phyloP scores from a whole-genome alignment of 2,888 invertebrate species.

The Paralinhomoeus sp. region DNA sequence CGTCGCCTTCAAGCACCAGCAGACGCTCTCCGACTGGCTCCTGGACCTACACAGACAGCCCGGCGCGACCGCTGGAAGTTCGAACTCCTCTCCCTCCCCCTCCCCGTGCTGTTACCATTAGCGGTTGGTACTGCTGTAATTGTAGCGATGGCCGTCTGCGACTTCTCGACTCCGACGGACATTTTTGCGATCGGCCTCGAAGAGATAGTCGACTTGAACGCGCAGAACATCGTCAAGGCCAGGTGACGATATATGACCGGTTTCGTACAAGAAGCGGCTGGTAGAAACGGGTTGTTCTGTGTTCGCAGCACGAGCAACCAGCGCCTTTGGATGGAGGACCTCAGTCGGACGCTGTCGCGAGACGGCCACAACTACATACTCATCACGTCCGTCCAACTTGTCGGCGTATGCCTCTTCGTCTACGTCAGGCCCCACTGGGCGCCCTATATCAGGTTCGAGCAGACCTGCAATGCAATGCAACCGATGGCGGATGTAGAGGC shows the following conservation, averaged over 20 bases:
- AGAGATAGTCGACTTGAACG: constrained; percentile 95
- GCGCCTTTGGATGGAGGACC: constrained; percentile 74
- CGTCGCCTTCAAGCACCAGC: constrained; percentile 40
- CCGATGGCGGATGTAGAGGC: no score
- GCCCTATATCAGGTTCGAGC: constrained; percentile 43
- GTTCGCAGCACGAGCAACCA: constrained; percentile 57
- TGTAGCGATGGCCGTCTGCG: no score
- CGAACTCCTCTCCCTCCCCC: no score
- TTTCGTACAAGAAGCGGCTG: neutral
- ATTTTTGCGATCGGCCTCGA: constrained; percentile 94
- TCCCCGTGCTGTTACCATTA: no score
- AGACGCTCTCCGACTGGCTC: constrained; percentile 31
- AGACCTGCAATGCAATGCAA: no score
- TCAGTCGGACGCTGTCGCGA: constrained; percentile 44
- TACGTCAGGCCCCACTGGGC: constrained; percentile 72
- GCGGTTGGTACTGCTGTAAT: no score
- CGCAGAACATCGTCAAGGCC: constrained; percentile 87
- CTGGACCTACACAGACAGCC: constrained; percentile 8
- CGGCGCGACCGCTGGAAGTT: neutral
- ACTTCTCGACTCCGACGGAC: no score
- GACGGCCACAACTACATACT: constrained; percentile 67
- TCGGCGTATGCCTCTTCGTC: constrained; percentile 87
- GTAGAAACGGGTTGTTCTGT: neutral
- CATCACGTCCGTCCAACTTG: constrained; percentile 74
- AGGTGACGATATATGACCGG: constrained; percentile 31